These are phyloP conservation scores for Mythimna loreyi DNA, from an alignment of 2,888 invertebrate genomes.

Conservation along the genomic window DNA sequence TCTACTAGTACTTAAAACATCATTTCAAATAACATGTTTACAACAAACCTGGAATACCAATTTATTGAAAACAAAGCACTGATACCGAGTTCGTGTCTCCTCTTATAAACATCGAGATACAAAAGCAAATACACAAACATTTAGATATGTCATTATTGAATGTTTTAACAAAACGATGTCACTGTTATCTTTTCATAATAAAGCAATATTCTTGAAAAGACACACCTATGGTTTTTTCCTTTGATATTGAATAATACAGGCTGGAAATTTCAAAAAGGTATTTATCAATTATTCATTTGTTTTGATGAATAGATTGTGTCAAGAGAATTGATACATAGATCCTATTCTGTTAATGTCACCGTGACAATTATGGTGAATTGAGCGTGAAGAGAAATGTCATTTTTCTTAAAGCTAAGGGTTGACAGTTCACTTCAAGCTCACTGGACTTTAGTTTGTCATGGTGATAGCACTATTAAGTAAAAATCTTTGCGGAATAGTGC, in stretches of 20 bases:
- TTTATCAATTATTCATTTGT: slow-evolving; percentile 19
- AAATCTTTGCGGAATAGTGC: too few species aligned
- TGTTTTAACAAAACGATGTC: slow-evolving; percentile 59
- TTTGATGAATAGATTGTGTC: slow-evolving; percentile 30
- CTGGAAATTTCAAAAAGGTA: slow-evolving; percentile 25
- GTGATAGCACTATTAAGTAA: too few species aligned
- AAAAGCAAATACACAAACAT: slow-evolving; percentile 52
- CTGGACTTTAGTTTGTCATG: too few species aligned
- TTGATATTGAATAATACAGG: slow-evolving; percentile 24
- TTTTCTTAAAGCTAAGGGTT: too few species aligned
- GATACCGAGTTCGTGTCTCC: slow-evolving; percentile 49
- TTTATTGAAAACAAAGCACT: slow-evolving; percentile 44
- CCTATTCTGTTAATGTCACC: neutral
- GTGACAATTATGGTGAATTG: too few species aligned
- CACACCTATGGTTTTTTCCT: slow-evolving; percentile 32
- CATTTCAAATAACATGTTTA: slow-evolving; percentile 31
- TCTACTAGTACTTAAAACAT: neutral
- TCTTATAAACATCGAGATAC: slow-evolving; percentile 56
- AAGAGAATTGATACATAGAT: slow-evolving; percentile 28
- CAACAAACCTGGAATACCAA: slow-evolving; percentile 30
- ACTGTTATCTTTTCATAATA: slow-evolving; percentile 56
- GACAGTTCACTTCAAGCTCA: too few species aligned
- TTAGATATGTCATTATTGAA: slow-evolving; percentile 44
- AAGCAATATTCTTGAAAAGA: slow-evolving; percentile 22
- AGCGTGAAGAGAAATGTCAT: too few species aligned